phyloP scores from a whole-genome alignment of 1,140 invertebrate genomes.

The Caerostris extrusa region DNA sequence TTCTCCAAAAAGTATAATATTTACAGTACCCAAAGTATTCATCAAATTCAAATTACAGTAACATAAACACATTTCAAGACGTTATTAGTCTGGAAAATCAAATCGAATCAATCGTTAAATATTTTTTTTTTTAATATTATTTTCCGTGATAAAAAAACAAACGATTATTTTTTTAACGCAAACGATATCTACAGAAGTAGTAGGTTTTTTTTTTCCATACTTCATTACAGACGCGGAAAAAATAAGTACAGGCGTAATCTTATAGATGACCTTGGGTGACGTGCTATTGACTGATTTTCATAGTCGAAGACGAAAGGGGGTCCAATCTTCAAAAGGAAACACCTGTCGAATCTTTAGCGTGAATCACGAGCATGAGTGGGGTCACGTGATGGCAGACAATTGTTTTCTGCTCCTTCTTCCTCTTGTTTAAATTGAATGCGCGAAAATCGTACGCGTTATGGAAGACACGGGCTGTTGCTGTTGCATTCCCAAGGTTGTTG shows the following conservation, averaged over 20 bases:
- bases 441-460: neutral
- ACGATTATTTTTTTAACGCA: too few relatives aligned
- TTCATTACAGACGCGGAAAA: neutral
- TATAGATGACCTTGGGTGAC: neutral
- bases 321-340: slow-evolving; percentile 50
- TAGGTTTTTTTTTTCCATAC: neutral
- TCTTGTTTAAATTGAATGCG: neutral
- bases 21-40: too few relatives aligned
- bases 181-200: too few relatives aligned
- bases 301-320: neutral
- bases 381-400: slow-evolving; percentile 37
- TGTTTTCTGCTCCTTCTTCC: neutral
- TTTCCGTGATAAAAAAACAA: too few relatives aligned
- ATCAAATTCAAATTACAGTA: too few relatives aligned
- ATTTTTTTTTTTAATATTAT: too few relatives aligned
- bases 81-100: too few relatives aligned
- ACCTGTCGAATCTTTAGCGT: slow-evolving; percentile 44
- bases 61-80: too few relatives aligned
- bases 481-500: neutral
- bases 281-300: slow-evolving; percentile 27
- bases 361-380: slow-evolving; percentile 16
- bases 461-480: neutral
- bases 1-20: too few relatives aligned
- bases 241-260: neutral
- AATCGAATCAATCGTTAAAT: too few relatives aligned